Evolutionary conservation across 2,113 vertebrate species (phyloP).

Genomic region (Calyptomena viridis): DNA sequence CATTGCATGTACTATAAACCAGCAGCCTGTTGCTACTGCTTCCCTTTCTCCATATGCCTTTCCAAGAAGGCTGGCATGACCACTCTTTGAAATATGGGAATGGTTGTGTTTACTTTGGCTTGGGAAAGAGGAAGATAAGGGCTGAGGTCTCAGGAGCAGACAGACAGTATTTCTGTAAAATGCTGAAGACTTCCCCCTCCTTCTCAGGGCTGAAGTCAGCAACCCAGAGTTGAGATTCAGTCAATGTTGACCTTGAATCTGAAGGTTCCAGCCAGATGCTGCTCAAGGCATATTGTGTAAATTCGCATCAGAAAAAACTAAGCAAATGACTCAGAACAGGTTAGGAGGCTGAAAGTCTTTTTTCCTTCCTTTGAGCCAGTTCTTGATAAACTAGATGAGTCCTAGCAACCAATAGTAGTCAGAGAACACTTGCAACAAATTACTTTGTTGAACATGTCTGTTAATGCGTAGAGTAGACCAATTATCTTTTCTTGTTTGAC

Average conservation of each 20-base stretch:
- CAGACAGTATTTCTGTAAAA: not conserved
- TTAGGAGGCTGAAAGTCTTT: not conserved
- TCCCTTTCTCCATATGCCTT: not conserved
- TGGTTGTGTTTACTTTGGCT: not conserved
- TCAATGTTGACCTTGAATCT: not conserved
- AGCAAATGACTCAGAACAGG: not conserved
- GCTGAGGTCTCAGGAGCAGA: not conserved
- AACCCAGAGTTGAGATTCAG: not conserved
- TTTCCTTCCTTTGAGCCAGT: not conserved
- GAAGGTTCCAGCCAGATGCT: not conserved
- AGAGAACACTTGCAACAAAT: not conserved
- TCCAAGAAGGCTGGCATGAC: not conserved
- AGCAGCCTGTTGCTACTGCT: not conserved
- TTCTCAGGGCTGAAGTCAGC: not conserved
- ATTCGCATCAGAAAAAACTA: not conserved
- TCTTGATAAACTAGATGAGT: not conserved
- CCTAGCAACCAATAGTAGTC: not conserved
- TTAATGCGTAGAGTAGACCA: not conserved
- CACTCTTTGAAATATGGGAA: not conserved
- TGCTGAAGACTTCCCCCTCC: not conserved
- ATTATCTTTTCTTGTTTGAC: not conserved
- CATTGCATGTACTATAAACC: rapidly evolving
- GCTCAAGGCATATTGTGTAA: rapidly evolving
- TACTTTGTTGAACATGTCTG: not conserved
- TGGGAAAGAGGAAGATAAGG: not conserved